Conservation (phyloP, 1,140 invertebrate genomes). For the Ceratina japonica region DNA sequence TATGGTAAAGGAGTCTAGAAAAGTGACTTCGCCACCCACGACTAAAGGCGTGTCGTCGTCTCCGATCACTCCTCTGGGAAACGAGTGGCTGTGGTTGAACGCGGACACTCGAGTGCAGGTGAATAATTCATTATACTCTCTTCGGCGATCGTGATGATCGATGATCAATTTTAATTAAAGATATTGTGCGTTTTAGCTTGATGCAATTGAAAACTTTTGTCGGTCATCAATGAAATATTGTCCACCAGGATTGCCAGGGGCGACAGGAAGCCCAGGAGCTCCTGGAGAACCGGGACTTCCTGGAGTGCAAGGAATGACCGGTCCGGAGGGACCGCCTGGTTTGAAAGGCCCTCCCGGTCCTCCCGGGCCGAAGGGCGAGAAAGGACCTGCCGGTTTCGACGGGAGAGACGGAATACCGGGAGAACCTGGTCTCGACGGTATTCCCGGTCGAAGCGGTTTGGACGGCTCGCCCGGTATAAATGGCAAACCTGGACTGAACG, state of each 20-base stretch:
- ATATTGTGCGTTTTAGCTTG: slow-evolving; percentile 79
- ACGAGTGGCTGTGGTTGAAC: slow-evolving; percentile 61
- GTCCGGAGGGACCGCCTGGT: slow-evolving; percentile 81
- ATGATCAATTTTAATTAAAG: slow-evolving; percentile 8
- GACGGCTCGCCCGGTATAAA: slow-evolving; percentile 86
- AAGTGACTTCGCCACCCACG: slow-evolving; percentile 50
- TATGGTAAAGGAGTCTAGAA: slow-evolving; percentile 48
- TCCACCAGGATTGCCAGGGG: slow-evolving; percentile 85
- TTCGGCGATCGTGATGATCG: too few species aligned
- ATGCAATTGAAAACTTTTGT: slow-evolving; percentile 88
- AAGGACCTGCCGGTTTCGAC: slow-evolving; percentile 87
- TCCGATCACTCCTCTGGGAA: slow-evolving; percentile 44
- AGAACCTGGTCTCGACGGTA: slow-evolving; percentile 91
- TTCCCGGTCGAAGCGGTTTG: slow-evolving; percentile 88
- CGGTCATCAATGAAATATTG: slow-evolving; percentile 89
- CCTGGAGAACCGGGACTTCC: slow-evolving; percentile 78
- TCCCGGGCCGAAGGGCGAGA: slow-evolving; percentile 82
- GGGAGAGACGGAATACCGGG: slow-evolving; percentile 92
- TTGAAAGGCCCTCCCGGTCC: slow-evolving; percentile 82
- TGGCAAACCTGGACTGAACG: slow-evolving; percentile 86
- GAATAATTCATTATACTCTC: slow-evolving; percentile 8
- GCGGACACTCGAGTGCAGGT: slow-evolving; percentile 62
- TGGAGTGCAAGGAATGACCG: slow-evolving; percentile 64
- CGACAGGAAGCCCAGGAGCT: slow-evolving; percentile 82
- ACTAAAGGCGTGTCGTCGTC: slow-evolving; percentile 47